Percentiles rank a stretch among this genome's conserved stretches.
Evolutionary conservation across 2,113 vertebrate genomes (phyloP).

Genomic region (Neodontobutis hainanensis): DNA sequence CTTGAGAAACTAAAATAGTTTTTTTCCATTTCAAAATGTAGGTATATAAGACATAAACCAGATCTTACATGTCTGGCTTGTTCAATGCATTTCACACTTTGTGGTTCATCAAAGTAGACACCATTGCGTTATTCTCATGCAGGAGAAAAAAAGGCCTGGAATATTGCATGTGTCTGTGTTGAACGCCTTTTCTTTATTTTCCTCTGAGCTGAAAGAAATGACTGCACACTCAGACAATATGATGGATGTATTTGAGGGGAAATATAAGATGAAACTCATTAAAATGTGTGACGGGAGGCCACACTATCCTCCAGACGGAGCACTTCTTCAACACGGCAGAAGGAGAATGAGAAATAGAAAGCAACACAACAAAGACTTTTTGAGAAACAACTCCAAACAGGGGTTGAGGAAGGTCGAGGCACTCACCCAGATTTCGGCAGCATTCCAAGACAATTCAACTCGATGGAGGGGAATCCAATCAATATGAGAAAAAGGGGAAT

Average conservation of each 20-base stretch:
- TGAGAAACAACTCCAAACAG: slow-evolving; percentile 28
- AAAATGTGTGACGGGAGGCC: slow-evolving; percentile 33
- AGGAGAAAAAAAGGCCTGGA: neutral
- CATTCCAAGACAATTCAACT: slow-evolving; percentile 6
- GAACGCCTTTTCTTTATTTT: slow-evolving; percentile 16
- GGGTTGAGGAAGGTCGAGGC: slow-evolving; percentile 25
- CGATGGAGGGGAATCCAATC: slow-evolving; percentile 23
- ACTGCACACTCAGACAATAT: slow-evolving; percentile 20
- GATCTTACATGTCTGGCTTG: slow-evolving; percentile 24
- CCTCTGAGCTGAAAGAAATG: slow-evolving; percentile 30
- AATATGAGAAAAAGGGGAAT: slow-evolving; percentile 28
- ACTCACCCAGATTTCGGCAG: neutral
- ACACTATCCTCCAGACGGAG: slow-evolving; percentile 15
- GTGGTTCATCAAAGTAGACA: slow-evolving; percentile 4
- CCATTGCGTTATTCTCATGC: neutral
- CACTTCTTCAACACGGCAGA: slow-evolving; percentile 14
- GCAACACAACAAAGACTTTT: slow-evolving; percentile 3
- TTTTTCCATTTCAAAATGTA: slow-evolving; percentile 14
- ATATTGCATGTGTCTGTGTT: neutral
- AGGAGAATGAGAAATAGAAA: slow-evolving; percentile 22
- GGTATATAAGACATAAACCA: slow-evolving; percentile 25
- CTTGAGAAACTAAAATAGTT: slow-evolving; percentile 3
- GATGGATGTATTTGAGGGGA: slow-evolving; percentile 44
- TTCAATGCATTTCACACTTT: slow-evolving; percentile 22
- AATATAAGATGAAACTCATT: slow-evolving; percentile 54